Evolutionary conservation across 2,888 invertebrate species (phyloP).

Genomic region (Beris chalybata): DNA sequence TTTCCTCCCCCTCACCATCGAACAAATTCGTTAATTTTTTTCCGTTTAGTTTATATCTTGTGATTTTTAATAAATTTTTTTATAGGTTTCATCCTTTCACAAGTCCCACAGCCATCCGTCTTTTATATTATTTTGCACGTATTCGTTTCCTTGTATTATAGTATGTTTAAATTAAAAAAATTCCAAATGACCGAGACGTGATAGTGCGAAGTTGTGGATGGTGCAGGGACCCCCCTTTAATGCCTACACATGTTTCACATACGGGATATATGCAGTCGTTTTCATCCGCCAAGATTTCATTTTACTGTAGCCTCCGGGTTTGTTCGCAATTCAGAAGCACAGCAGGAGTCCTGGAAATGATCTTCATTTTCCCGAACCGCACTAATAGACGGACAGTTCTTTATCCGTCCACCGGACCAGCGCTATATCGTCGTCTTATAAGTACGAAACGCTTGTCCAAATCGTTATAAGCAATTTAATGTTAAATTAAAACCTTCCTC

Average conservation of each 20-base stretch:
- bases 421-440: background rate
- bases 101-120: background rate
- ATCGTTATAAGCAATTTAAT: conserved; percentile 9
- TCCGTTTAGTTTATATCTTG: background rate
- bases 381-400: conserved; percentile 46
- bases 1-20: background rate
- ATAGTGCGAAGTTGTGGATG: conserved; percentile 18
- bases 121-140: background rate
- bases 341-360: conserved; percentile 65
- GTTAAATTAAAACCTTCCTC: conserved; percentile 1
- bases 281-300: conserved; percentile 52
- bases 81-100: too few species aligned
- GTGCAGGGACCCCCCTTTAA: background rate
- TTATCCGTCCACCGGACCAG: background rate
- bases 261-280: conserved; percentile 35
- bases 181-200: conserved; percentile 18
- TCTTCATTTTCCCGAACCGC: conserved; percentile 43
- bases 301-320: conserved; percentile 69
- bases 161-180: conserved; percentile 28
- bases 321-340: conserved; percentile 74
- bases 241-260: background rate
- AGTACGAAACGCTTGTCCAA: conserved; percentile 6
- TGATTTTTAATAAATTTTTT: too few species aligned
- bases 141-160: conserved; percentile 1
- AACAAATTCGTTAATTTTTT: conserved; percentile 3